Evolutionary conservation across 2,888 invertebrate genomes (phyloP), one percentile per base, ranked within the genome.

Genomic region (Heliconius sara): DNA sequence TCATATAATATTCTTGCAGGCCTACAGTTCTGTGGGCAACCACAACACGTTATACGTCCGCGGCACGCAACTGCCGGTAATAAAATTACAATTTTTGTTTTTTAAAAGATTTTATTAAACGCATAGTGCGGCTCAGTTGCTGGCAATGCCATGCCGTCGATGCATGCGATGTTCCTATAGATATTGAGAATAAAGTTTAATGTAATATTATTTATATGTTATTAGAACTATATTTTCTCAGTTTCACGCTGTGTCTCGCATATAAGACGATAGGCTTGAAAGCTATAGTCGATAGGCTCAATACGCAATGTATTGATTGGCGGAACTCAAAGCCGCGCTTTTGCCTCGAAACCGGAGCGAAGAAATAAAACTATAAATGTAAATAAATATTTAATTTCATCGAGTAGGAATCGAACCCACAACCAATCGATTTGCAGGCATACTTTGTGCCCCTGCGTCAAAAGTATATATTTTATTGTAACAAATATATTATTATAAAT

Each of bases 41-140:
- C 80, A 47, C 80, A 76, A 79, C 72, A 76, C 72, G 80, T 74
- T 75, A 68, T 76, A 72, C 47, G 73, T 79, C 76, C 63, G 72
- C 66, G 72, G 66, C 71, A 63, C 70, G 76, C 67, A 47, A 68
- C 27, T 57, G 78, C 12, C 52, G 34, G 72, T 73, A 76, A 73
- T 79, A 73, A 78, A 79, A 80, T 72, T 76, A 60, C 71, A 57
- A 12, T 57, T 67, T 72, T 72, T 72, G 34, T 34, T 78, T n/a
- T 78, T 72, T 63, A 63, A 78, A 74, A 47, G 30, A 27, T 75
- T 79, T 71, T 75, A 79, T 79, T 68, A 73, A 78, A 78, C 52
- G 67, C 5, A 34, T 60, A 34, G 34, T 34, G 27, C 67, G 65
- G 47, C 47, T 75, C 43, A 19, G 47, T 75, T 75, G 63, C 75